Evolutionary conservation across 92 coral and sea anemone species (phyloP), one percentile per base, ranked within the genome.

Genomic region (Phenganax marumi): DNA sequence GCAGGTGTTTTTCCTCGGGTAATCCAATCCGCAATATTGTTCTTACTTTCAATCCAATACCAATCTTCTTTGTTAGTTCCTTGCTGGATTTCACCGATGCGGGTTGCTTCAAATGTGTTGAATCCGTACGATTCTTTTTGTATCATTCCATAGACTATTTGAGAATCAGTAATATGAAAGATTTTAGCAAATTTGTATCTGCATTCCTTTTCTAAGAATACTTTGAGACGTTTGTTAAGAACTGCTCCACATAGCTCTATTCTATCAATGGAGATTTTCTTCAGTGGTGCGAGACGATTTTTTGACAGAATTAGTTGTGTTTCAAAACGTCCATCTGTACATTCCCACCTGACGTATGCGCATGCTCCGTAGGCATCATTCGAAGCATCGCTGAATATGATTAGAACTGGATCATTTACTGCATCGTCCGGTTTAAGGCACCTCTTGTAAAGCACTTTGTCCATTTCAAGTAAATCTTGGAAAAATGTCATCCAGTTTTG

Each of bases 331-430:
- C 86, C 81, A 22, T 87, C 77, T 22, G 81, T 62, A 14, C 62
- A 26, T 60, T 64, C 17, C 92, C 93, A 90, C 73, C 93, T 76
- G 8, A 53, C 89, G 63, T 87, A 85, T 8, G 91, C 89, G 78
- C 85, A 80, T 12, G 88, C 68, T 10, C 88, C 90, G 49, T 89
- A 90, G 10, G 86, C 88, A 39, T 85, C 70, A 26, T 75, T 60
- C 6, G 93, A 90, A 14, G 83, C 87, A 66, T 90, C 91, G 18
- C 90, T 87, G 80, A 90, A 87, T 22, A 87, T 85, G 12, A 87
- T 62, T 9, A 90, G 83, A 7, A 64, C 60, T n/a, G 88, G 93
- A 23, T 85, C 70, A 12, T 86, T 84, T 10, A 82, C 48, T 24
- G 87, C 81, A 39, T 84, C 74, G 24, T 58, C 63, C 25, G 90